A percentile compares a stretch with the other conserved stretches of the same genome.
phyloP scores from a whole-genome alignment of 2,888 invertebrate species.

The Resseliella maxima region DNA sequence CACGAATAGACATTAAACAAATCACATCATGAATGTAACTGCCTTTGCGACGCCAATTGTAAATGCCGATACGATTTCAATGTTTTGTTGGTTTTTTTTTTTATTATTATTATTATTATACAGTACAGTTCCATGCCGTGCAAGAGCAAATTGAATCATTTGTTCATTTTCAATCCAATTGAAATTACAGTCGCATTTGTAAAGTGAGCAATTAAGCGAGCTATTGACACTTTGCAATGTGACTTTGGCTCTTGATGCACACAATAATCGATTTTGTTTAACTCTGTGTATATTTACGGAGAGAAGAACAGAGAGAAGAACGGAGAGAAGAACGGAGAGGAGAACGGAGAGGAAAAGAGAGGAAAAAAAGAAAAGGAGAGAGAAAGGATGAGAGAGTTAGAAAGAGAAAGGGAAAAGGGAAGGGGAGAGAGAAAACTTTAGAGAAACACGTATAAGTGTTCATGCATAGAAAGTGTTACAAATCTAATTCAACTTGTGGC shows the following conservation, averaged over 20 bases:
- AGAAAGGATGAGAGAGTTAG: too few species aligned
- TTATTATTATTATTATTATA: too few species aligned
- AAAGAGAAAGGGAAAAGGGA: too few species aligned
- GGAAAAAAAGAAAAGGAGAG: too few species aligned
- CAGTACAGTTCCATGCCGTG: too few species aligned
- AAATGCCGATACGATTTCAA: background rate
- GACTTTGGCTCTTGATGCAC: background rate
- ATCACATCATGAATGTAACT: slow-evolving; percentile 24
- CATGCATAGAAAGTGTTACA: background rate
- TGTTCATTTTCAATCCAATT: background rate
- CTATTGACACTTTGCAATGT: slow-evolving; percentile 11
- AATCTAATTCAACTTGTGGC: background rate
- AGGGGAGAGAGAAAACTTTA: too few species aligned
- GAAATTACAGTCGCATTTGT: background rate
- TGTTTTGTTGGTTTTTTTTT: background rate
- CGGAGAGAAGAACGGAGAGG: too few species aligned
- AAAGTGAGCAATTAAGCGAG: background rate
- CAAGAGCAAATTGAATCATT: slow-evolving; percentile 14
- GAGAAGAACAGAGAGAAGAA: too few species aligned
- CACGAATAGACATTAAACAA: slow-evolving; percentile 33
- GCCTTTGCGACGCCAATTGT: background rate
- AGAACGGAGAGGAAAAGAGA: too few species aligned
- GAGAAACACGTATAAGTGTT: too few species aligned
- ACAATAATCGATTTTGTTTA: background rate
- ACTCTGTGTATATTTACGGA: too few species aligned